phyloP scores from a whole-genome alignment of 2,888 invertebrate species.

The Scaptodrosophila latifasciaeformis region DNA sequence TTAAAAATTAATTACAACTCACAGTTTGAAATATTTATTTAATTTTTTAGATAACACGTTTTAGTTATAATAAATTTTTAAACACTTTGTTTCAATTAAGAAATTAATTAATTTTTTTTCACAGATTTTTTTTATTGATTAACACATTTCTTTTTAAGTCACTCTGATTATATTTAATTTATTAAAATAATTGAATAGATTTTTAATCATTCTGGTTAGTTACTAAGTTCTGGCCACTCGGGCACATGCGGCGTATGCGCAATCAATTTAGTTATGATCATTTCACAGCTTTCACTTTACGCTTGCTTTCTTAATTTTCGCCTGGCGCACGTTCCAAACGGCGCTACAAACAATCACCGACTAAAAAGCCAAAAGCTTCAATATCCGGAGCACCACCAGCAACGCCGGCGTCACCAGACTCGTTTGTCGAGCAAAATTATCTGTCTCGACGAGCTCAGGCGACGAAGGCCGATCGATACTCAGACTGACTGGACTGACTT shows the following conservation, averaged over 20 bases:
- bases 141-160: no score
- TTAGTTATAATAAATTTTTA: no score
- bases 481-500: no score
- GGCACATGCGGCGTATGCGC: slow-evolving; percentile 51
- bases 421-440: neutral
- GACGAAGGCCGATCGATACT: no score
- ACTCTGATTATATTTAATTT: slow-evolving; percentile 6
- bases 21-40: no score
- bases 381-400: no score
- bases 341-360: slow-evolving; percentile 56
- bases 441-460: no score
- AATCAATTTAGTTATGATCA: slow-evolving; percentile 24
- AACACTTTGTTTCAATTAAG: neutral
- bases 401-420: slow-evolving; percentile 1
- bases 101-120: neutral
- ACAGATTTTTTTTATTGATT: neutral
- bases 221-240: neutral
- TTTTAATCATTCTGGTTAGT: slow-evolving; percentile 47
- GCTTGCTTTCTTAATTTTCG: neutral
- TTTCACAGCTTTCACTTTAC: slow-evolving; percentile 19
- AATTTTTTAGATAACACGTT: no score
- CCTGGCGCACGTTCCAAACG: slow-evolving; percentile 45
- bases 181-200: slow-evolving; percentile 9
- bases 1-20: no score
- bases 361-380: slow-evolving; percentile 46